Base-by-base conservation (phyloP, 64 coral and sea anemone species). In the Montipora capricornis region DNA sequence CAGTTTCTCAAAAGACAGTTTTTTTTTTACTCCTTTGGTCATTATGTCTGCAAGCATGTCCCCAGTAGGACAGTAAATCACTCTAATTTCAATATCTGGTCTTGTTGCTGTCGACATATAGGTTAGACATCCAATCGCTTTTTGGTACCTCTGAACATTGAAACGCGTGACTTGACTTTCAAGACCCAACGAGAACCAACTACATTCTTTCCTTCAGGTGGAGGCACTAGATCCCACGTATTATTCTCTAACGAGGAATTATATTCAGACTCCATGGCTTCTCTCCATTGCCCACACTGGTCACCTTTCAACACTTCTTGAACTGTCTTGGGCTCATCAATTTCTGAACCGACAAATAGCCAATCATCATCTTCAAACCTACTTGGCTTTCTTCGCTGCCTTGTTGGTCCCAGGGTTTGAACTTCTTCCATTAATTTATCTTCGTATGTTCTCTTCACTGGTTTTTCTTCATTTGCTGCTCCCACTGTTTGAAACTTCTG, bases 311-410 rank as follows among this genome's bases (percentile, higher is more conserved):
- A 82, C 2, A 79, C 90, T 80, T 90, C 89, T 4, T 81, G 47
- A 52, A 95, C 64, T 87, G 84, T 67, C 37, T 88, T 96, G 77
- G 69, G 95, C 80, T 93, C 87, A 24, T 90, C 87, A 59, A 93
- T 89, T 29, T 44, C 15, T 80, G 87, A 90, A 60, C 83, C 50
- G 76, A 69, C 70, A 17, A 26, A 26, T 26, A 26, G 26, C 26
- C 26, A 26, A 26, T 26, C 1, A 26, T 26, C 26, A 26, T 26
- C 26, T 26, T 26, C 26, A 26, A 26, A 26, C 0, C 26, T 26
- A 26, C 26, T 26, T 26, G 26, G 26, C 26, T 26, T 26, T 26
- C 26, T 26, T 26, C 26, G 26, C 26, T 26, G 26, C 26, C 26
- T 26, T 26, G 26, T 26, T 26, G 26, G 26, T 26, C 26, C 26